Evolutionary conservation across 2,888 invertebrate genomes (phyloP), one percentile per base, ranked within the genome.

Genomic region (Cantharis rustica): DNA sequence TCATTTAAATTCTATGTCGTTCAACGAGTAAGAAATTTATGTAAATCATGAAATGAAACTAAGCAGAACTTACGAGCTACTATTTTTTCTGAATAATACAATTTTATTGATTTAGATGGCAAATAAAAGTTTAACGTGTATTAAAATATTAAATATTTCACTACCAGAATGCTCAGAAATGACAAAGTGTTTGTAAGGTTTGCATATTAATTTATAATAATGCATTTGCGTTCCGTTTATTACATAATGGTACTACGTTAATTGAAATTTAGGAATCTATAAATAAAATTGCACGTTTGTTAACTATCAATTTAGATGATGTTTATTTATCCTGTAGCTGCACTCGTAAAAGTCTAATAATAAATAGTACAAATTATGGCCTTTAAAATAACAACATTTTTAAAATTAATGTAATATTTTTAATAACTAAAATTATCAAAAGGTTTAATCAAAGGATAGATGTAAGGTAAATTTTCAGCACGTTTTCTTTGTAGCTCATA

Each of bases 71-170:
- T 75, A 71, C 68, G 75, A 68, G 68, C 68, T 23, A 63, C 62
- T 75, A 75, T 71, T 71, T 75, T 61, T 68, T 16, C 15, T 10
- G 31, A 61, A 69, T 63, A 62, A 68, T 71, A 63, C 75, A 27
- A 62, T 27, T 62, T 71, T 75, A 75, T 75, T 75, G 75, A 71
- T 75, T 75, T 75, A 75, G 68, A 75, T 71, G 16, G 75, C 61
- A 62, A 71, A 75, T 71, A 75, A 75, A 75, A 75, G 68, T 71
- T 71, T 64, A 71, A 75, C 68, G 61, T 47, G 69, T 62, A 68
- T 72, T 76, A 76, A 70, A 72, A 70, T 69, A 76, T 70, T 72
- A 73, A 76, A 72, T 72, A 69, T 69, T 64, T 13, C 68, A 26
- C 71, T 13, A 68, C 16, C 68, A 16, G 16, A 68, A 74, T 70